Base-by-base conservation (phyloP, 2,797 vertebrate genomes). In the Neosilurus mollespiculum region DNA sequence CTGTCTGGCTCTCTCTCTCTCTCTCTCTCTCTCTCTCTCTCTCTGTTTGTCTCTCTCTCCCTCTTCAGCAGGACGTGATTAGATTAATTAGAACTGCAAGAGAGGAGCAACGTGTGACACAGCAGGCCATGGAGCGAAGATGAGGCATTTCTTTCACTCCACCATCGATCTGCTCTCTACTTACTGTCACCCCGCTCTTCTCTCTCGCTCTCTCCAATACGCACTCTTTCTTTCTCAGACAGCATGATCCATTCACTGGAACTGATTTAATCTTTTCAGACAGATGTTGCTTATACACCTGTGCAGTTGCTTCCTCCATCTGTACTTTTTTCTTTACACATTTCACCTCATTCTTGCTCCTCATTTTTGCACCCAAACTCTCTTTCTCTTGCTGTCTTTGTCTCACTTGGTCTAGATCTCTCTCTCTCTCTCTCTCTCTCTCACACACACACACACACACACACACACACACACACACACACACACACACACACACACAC, bases 141-240 rank as follows among this genome's bases (percentile, higher is more conserved):
- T 92, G 92, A 94, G 92, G 91, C 91, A 92, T 92, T 93, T 91
- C 90, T 88, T 87, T 88, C 89, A 86, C 87, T 89, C 85, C 49
- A 89, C 92, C 92, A 94, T 94, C 92, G 92, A 93, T 95, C 93
- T 90, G 92, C 90, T 80, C 91, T 91, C 89, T 91, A 93, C 92
- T 91, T 90, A 92, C 92, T 91, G 91, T 91, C 92, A 88, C 86
- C 87, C 90, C 81, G 15, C 66, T 58, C 20, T 34, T 76, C 65
- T 64, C 49, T 58, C 78, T 78, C 61, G n/a, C 54, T 79, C 24
- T 30, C 85, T 64, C 22, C 20, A 69, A n/a, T 14, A 24, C 34
- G 26, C 61, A 65, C 58, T 22, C 72, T 24, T 78, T 69, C 56
- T 56, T 80, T 87, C 72, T 78, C 69, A 79, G 71, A 81, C 71